A percentile compares a stretch with the other conserved stretches of the same genome.
phyloP scores from a whole-genome alignment of 2,888 invertebrate species.

The Epinotia demarniana region DNA sequence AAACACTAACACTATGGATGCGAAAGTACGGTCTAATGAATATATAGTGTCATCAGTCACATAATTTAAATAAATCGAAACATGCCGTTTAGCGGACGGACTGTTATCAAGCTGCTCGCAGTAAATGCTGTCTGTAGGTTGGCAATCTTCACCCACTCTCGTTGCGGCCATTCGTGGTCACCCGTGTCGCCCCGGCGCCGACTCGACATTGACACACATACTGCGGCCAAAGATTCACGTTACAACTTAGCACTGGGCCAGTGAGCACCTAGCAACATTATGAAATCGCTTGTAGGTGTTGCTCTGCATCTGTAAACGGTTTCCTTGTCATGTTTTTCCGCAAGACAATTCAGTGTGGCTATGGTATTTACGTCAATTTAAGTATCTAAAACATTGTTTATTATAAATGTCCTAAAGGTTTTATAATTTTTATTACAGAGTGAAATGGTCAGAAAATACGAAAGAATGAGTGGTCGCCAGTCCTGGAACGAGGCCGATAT shows the following conservation, averaged over 20 bases:
- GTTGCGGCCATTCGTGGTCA: constrained; percentile 38
- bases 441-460: constrained; percentile 82
- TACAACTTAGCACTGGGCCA: constrained; percentile 39
- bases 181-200: constrained; percentile 26
- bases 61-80: neutral
- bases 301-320: constrained; percentile 15
- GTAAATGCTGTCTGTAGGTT: constrained; percentile 32
- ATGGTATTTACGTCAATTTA: constrained; percentile 11
- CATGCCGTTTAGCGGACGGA: constrained; percentile 50
- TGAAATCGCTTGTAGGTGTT: constrained; percentile 28
- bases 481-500: constrained; percentile 82
- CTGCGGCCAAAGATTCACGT: constrained; percentile 42
- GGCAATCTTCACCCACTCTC: constrained; percentile 40
- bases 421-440: constrained; percentile 63
- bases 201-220: constrained; percentile 43
- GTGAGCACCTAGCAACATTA: constrained; percentile 21
- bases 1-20: no score
- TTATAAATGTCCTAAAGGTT: constrained; percentile 12
- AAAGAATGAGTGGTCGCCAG: constrained; percentile 81
- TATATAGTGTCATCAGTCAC: neutral
- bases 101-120: constrained; percentile 50
- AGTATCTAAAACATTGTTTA: neutral
- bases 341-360: constrained; percentile 14
- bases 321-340: constrained; percentile 33
- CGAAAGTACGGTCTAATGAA: no score